Evolutionary conservation across 2,113 vertebrate genomes (phyloP).

Genomic region (Cynopterus brachyotis): DNA sequence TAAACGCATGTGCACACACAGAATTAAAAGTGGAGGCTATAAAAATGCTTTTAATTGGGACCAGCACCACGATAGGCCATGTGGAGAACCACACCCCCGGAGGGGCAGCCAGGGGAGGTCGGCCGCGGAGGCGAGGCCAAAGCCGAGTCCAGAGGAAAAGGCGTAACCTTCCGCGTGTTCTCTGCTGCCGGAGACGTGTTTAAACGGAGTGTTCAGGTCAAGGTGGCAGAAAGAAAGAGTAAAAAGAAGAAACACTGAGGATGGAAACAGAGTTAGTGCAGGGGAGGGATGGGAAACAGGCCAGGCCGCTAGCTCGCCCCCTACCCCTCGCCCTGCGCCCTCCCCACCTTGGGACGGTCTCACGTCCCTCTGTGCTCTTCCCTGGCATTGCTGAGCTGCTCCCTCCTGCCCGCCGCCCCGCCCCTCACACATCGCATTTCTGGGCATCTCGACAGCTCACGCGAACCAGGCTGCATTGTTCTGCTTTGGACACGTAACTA

Average conservation of each 20-base stretch:
- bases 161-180: neutral
- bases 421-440: too few relatives aligned
- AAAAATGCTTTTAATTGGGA: neutral
- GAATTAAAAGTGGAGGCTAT: neutral
- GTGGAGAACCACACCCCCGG: neutral
- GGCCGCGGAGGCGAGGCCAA: neutral
- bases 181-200: neutral
- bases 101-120: neutral
- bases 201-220: neutral
- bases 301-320: accelerated
- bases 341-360: neutral
- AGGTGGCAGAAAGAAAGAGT: neutral
- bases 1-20: neutral
- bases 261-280: too few relatives aligned
- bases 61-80: neutral
- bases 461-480: neutral
- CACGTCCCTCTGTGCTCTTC: neutral
- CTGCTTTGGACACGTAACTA: neutral
- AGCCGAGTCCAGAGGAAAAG: neutral
- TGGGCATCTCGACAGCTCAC: neutral
- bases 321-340: neutral
- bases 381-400: neutral
- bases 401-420: neutral
- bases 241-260: neutral
- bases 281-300: neutral